Base-by-base conservation (phyloP, 2,888 invertebrate genomes). In the Eilema caniola region DNA sequence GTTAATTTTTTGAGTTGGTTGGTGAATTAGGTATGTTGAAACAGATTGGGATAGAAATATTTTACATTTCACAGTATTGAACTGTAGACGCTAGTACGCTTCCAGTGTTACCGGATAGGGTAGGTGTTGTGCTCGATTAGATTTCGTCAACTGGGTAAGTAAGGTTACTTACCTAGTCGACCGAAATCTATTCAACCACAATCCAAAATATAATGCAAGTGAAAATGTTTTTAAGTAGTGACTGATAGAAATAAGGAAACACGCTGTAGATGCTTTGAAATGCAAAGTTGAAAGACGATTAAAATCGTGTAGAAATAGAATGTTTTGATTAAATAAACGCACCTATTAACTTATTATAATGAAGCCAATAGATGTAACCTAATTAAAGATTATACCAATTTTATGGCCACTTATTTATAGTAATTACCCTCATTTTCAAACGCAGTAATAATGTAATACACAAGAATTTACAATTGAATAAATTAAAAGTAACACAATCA, bases 331-430 rank as follows among this genome's bases (percentile, higher is more conserved):
- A 31, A n/a, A 24, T 65, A 62, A 64, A 69, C 41, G 25, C 23
- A 31, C 41, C 33, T 66, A 23, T 70, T 37, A 62, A 10, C 33
- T 62, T 70, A 7, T 5, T 33, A 65, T 14, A 60, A 57, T 60
- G 47, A 70, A 70, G 33, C 28, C 62, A 33, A 66, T 28, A 62
- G 59, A 67, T 47, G 57, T 65, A 72, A 71, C 67, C 71, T 74
- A 75, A 72, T 68, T 75, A 72, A 77, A 75, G 71, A 79, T 79
- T 75, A 75, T 77, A 77, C 71, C 80, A 71, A 77, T 74, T 77
- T 75, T 81, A 81, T 81, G 80, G 80, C 80, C 80, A 82, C 80
- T 78, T 62, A 71, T 71, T 69, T 74, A 74, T 72, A 66, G 59
- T 74, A 69, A 61, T 61, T 61, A 28, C 61, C 61, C 28, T 61